phyloP scores from a whole-genome alignment of 2,888 invertebrate species.

The Caenorhabditis sp. region DNA sequence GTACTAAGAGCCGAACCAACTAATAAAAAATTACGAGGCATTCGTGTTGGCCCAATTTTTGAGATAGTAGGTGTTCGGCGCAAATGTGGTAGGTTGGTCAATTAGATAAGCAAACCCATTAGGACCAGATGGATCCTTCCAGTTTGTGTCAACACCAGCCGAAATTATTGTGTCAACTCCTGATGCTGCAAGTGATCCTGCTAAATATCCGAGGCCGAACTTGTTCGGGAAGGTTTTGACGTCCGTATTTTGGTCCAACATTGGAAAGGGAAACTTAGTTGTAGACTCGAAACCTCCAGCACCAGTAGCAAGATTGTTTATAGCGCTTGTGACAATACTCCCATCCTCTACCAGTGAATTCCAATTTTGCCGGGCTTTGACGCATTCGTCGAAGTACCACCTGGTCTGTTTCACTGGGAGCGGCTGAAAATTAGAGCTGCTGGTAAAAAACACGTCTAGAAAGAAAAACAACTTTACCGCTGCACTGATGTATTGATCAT shows the following conservation, averaged over 20 bases:
- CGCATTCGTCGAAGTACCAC: conserved; percentile 58
- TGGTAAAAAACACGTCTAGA: neutral
- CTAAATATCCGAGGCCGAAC: conserved; percentile 51
- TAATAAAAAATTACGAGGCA: conserved; percentile 4
- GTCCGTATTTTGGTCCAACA: conserved; percentile 55
- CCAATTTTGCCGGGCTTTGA: conserved; percentile 55
- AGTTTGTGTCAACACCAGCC: conserved; percentile 70
- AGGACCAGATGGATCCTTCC: conserved; percentile 70
- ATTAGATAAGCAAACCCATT: conserved; percentile 68
- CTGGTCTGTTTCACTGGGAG: conserved; percentile 59
- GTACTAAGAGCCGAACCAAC: neutral
- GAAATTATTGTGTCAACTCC: conserved; percentile 61
- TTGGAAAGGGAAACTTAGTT: conserved; percentile 60
- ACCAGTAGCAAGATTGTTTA: conserved; percentile 39
- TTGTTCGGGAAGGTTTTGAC: conserved; percentile 35
- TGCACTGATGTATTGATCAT: conserved; percentile 43
- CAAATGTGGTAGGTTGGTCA: conserved; percentile 71
- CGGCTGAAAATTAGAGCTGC: conserved; percentile 46
- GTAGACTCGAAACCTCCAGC: neutral
- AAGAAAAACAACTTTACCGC: conserved; percentile 39
- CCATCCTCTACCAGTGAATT: conserved; percentile 38
- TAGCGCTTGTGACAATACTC: conserved; percentile 39
- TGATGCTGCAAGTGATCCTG: conserved; percentile 45
- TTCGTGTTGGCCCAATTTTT: conserved; percentile 62
- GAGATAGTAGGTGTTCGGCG: conserved; percentile 61